Percentiles rank a stretch among this genome's conserved stretches.
These are phyloP conservation scores for Myopa tessellatipennis DNA, from an alignment of 2,888 invertebrate genomes.

Conservation along the genomic window DNA sequence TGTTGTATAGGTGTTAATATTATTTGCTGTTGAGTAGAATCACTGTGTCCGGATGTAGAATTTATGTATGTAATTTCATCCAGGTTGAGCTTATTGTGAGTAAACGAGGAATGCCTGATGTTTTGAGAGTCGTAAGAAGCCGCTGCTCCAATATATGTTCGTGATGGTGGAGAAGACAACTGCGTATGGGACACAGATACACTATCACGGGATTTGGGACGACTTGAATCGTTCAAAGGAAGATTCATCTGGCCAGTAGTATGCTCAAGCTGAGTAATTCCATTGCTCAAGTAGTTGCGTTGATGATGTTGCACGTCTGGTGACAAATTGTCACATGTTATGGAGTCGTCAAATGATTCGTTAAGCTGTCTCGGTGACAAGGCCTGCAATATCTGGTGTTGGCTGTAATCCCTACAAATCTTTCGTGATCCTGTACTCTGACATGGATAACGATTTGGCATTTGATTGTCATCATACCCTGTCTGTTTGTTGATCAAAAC, in stretches of 20 bases:
- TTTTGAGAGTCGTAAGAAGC: constrained; percentile 55
- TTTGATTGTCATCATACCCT: not conserved
- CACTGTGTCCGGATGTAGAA: constrained; percentile 49
- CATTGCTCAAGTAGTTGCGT: not conserved
- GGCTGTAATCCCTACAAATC: constrained; percentile 28
- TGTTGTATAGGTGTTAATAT: constrained; percentile 47
- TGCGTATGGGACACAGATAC: constrained; percentile 43
- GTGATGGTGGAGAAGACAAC: constrained; percentile 53
- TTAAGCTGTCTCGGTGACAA: constrained; percentile 31
- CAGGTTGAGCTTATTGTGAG: constrained; percentile 67
- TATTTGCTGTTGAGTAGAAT: constrained; percentile 42
- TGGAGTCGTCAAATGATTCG: not conserved
- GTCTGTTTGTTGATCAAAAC: not conserved
- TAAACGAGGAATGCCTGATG: constrained; percentile 64
- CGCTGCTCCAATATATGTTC: constrained; percentile 52
- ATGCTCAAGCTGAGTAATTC: not conserved
- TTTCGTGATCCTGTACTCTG: constrained; percentile 35
- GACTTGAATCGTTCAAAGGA: constrained; percentile 57
- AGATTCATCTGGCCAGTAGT: constrained; percentile 19
- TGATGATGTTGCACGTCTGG: not conserved
- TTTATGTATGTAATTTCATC: constrained; percentile 57
- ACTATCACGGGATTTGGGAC: constrained; percentile 65
- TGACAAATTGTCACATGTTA: not conserved
- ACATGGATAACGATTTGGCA: not conserved
- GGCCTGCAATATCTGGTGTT: constrained; percentile 43